Conservation (phyloP, 1,140 invertebrate genomes). For the Gonioctena quinquepunctata region DNA sequence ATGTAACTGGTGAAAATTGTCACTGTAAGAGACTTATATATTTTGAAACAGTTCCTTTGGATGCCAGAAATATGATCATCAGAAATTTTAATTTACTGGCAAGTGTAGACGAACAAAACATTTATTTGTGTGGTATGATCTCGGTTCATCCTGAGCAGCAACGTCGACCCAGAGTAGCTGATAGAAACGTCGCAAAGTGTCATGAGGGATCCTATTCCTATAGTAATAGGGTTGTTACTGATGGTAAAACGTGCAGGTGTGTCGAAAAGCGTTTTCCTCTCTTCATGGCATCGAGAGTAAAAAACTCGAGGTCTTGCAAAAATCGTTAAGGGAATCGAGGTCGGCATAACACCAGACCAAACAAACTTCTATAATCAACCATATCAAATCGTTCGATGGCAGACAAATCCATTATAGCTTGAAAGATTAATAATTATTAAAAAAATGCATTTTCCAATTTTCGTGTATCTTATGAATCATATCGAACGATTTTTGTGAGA, state of each 20-base stretch:
- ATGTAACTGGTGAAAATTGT: conserved; percentile 13
- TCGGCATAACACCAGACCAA: background rate
- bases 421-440: background rate
- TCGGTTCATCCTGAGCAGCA: background rate
- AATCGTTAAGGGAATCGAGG: background rate
- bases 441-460: background rate
- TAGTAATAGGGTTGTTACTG: no score
- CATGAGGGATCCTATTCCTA: background rate
- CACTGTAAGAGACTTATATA: conserved; percentile 15
- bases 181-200: background rate
- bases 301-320: background rate
- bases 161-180: conserved; percentile 1
- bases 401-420: background rate
- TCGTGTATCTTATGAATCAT: background rate
- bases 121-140: conserved; percentile 25
- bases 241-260: background rate
- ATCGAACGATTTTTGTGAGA: background rate
- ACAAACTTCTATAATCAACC: background rate
- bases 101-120: conserved; percentile 21
- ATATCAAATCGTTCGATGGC: background rate
- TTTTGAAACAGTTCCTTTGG: conserved; percentile 9
- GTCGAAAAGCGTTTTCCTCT: background rate
- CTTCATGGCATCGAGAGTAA: background rate
- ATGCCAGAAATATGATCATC: background rate
- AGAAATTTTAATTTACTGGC: conserved; percentile 16